A percentile compares a stretch with the other conserved stretches of the same genome.
These are phyloP conservation scores for Caenorhabditis latens DNA, from an alignment of 1,140 invertebrate species.

Conservation along the genomic window DNA sequence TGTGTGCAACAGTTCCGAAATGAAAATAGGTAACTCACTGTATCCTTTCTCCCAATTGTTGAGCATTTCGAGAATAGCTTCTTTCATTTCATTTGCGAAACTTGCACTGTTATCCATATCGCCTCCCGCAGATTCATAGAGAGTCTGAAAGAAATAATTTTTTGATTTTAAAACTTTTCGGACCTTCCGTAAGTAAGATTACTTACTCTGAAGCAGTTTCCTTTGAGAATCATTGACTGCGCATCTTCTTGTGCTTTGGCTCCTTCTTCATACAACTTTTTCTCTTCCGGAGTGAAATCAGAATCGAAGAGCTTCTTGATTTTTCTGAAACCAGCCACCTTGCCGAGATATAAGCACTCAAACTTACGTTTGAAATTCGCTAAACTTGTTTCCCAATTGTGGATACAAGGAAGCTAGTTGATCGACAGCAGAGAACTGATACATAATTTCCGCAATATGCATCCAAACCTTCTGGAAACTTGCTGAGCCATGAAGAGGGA, in stretches of 20 bases:
- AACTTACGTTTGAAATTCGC: conserved; percentile 1
- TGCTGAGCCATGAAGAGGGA: conserved; percentile 3
- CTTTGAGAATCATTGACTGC: conserved; percentile 17
- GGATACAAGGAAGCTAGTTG: not conserved
- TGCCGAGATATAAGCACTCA: too few species aligned
- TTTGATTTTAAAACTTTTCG: not conserved
- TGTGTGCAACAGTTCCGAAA: too few species aligned
- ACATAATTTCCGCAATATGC: conserved; percentile 14
- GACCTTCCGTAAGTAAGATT: too few species aligned
- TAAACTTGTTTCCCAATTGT: conserved; percentile 4
- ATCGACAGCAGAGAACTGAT: conserved; percentile 4
- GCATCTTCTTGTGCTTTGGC: conserved; percentile 19
- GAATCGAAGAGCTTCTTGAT: conserved; percentile 5
- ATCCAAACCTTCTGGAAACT: conserved; percentile 24
- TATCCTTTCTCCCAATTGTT: not conserved
- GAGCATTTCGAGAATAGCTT: not conserved
- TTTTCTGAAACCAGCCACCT: not conserved
- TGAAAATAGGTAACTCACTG: not conserved
- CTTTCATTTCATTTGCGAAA: conserved; percentile 6
- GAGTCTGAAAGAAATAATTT: not conserved
- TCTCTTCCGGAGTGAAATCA: not conserved
- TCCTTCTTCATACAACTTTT: not conserved
- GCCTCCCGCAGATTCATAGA: not conserved
- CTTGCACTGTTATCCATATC: not conserved
- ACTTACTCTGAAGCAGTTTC: conserved; percentile 14